Conservation (phyloP, 2,797 vertebrate genomes). For the Eptatretus atami region DNA sequence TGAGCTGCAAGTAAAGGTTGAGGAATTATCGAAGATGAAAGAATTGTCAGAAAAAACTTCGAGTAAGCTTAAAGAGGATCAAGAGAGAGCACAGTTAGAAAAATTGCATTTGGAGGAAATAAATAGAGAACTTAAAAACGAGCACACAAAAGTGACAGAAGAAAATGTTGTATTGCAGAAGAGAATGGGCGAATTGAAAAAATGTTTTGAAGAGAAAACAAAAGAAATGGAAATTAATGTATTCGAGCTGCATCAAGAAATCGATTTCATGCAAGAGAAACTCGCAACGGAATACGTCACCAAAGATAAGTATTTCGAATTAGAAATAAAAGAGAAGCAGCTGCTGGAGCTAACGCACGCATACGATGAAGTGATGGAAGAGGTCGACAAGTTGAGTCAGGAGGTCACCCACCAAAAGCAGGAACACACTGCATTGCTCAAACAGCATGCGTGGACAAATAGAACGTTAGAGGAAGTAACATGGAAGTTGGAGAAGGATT, state of each 20-base stretch:
- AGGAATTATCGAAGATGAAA: constrained; percentile 25
- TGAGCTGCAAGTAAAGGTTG: constrained; percentile 20
- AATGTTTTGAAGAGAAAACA: constrained; percentile 27
- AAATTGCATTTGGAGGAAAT: constrained; percentile 20
- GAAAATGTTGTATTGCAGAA: constrained; percentile 21
- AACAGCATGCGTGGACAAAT: background rate
- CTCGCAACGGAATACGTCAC: constrained; percentile 9
- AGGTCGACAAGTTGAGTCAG: constrained; percentile 12
- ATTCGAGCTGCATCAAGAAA: constrained; percentile 20
- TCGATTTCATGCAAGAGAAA: constrained; percentile 23
- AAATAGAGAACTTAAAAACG: constrained; percentile 18
- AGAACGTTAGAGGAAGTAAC: constrained; percentile 14
- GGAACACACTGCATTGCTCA: background rate
- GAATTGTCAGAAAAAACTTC: constrained; percentile 27
- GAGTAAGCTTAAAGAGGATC: constrained; percentile 16
- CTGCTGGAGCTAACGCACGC: constrained; percentile 21
- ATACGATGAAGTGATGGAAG: constrained; percentile 16
- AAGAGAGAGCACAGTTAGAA: constrained; percentile 28
- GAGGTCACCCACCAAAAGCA: background rate
- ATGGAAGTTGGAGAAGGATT: constrained; percentile 18
- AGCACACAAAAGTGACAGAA: constrained; percentile 25
- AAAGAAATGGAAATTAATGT: constrained; percentile 19
- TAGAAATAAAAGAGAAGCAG: constrained; percentile 11
- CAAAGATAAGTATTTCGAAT: background rate
- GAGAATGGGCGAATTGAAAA: too few relatives aligned